Evolutionary conservation across 37 sponge, comb jelly and placozoan genomes (phyloP).

Genomic region (Axinella damicornis): DNA sequence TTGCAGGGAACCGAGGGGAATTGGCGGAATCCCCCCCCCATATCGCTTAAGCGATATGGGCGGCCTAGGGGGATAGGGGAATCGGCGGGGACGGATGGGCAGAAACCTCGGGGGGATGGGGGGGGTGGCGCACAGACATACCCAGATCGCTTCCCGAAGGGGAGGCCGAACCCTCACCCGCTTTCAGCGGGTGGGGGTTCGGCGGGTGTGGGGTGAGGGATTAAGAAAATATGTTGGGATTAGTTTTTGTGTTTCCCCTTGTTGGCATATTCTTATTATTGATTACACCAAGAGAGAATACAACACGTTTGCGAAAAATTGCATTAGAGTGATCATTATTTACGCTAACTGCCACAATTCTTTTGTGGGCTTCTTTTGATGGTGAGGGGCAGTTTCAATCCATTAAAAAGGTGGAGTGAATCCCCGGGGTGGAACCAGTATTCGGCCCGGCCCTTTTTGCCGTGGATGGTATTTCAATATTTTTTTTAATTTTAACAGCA

Average conservation of each 20-base stretch:
- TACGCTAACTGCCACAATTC: conserved; percentile 58
- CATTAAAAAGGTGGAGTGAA: conserved; percentile 50
- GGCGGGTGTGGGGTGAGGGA: too few species aligned
- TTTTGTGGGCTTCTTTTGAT: conserved; percentile 74
- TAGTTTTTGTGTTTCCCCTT: conserved; percentile 54
- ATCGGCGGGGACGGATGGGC: too few species aligned
- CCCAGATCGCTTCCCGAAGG: too few species aligned
- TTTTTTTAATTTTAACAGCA: conserved; percentile 67
- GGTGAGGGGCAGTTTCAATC: conserved; percentile 68
- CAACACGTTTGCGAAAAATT: conserved; percentile 38
- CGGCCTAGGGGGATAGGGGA: too few species aligned
- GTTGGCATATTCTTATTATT: conserved; percentile 45
- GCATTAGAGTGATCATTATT: conserved; percentile 71
- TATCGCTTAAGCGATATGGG: too few species aligned
- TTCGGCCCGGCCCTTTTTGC: conserved; percentile 58
- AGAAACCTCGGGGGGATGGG: too few species aligned
- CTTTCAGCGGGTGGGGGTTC: too few species aligned
- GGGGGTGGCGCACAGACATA: too few species aligned
- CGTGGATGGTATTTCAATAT: conserved; percentile 73
- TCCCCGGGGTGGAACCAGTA: conserved; percentile 17
- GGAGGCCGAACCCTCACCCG: too few species aligned
- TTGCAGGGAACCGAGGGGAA: too few species aligned
- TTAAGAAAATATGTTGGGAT: conserved; percentile 48
- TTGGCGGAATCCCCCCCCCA: too few species aligned
- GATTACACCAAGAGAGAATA: conserved; percentile 46